Percentiles rank a stretch among this genome's conserved stretches.
phyloP scores from a whole-genome alignment of 1,140 invertebrate species.

The Ips typographus region DNA sequence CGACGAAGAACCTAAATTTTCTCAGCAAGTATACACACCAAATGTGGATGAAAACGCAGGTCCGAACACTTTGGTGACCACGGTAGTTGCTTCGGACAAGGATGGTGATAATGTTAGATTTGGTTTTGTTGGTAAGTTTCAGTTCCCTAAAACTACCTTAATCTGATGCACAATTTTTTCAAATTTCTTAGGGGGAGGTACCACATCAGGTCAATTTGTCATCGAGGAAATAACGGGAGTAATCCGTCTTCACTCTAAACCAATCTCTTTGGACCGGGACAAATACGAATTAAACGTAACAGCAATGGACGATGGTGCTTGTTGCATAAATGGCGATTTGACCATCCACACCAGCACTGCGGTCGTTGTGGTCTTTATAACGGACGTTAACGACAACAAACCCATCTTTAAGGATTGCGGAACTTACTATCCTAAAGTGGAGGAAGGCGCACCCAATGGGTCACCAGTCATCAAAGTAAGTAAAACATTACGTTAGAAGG shows the following conservation, averaged over 20 bases:
- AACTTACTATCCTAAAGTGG: slow-evolving; percentile 88
- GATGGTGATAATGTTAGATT: slow-evolving; percentile 94
- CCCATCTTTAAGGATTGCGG: slow-evolving; percentile 91
- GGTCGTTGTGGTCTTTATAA: slow-evolving; percentile 95
- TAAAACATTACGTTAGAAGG: neutral
- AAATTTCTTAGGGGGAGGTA: slow-evolving; percentile 65
- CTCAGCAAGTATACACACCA: slow-evolving; percentile 93
- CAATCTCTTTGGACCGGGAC: slow-evolving; percentile 80
- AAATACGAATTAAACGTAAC: slow-evolving; percentile 95
- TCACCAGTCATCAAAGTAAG: slow-evolving; percentile 87
- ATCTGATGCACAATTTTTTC: neutral
- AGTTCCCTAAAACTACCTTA: neutral
- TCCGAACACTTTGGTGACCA: slow-evolving; percentile 89
- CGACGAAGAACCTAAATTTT: slow-evolving; percentile 94
- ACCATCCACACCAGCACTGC: slow-evolving; percentile 91
- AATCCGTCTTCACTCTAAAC: slow-evolving; percentile 82
- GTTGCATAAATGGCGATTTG: slow-evolving; percentile 81
- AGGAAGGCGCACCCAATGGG: slow-evolving; percentile 89
- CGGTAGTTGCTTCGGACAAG: slow-evolving; percentile 92
- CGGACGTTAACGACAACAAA: slow-evolving; percentile 95
- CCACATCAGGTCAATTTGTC: slow-evolving; percentile 87
- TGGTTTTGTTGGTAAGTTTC: slow-evolving; percentile 73
- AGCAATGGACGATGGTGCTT: slow-evolving; percentile 90
- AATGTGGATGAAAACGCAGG: slow-evolving; percentile 96
- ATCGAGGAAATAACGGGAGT: slow-evolving; percentile 95